Conservation (phyloP, 2,797 vertebrate species). For the Dallia pectoralis region DNA sequence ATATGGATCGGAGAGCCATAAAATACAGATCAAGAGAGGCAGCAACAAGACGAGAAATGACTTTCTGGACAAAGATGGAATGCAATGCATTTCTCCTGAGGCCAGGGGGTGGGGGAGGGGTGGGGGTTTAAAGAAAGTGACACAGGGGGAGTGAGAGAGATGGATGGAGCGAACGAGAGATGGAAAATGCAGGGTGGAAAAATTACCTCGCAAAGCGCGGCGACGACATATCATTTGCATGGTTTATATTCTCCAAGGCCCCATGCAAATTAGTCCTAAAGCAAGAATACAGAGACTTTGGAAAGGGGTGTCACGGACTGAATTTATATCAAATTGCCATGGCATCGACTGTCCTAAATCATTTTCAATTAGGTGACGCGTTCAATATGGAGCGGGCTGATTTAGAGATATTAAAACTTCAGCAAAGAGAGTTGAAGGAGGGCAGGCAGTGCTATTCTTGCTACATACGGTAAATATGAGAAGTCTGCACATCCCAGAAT, state of each 20-base stretch:
- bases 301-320: constrained; percentile 73
- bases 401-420: constrained; percentile 80
- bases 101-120: constrained; percentile 43
- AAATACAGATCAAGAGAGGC: constrained; percentile 43
- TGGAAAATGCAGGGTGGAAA: constrained; percentile 36
- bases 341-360: constrained; percentile 71
- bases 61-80: constrained; percentile 73
- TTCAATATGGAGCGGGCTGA: constrained; percentile 76
- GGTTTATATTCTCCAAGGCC: constrained; percentile 77
- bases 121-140: constrained; percentile 28
- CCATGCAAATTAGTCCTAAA: constrained; percentile 80
- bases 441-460: neutral
- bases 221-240: constrained; percentile 75
- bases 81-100: constrained; percentile 69
- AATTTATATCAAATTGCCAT: constrained; percentile 76
- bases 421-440: neutral
- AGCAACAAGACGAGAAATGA: constrained; percentile 69
- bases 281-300: constrained; percentile 77
- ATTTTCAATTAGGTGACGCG: constrained; percentile 84
- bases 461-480: too few species aligned
- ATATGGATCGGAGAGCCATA: constrained; percentile 43
- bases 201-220: constrained; percentile 68
- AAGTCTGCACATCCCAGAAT: too few species aligned
- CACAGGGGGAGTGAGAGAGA: constrained; percentile 46
- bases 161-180: constrained; percentile 13